phyloP scores from a whole-genome alignment of 2,888 invertebrate genomes.

The Ischnus inquisitorius region DNA sequence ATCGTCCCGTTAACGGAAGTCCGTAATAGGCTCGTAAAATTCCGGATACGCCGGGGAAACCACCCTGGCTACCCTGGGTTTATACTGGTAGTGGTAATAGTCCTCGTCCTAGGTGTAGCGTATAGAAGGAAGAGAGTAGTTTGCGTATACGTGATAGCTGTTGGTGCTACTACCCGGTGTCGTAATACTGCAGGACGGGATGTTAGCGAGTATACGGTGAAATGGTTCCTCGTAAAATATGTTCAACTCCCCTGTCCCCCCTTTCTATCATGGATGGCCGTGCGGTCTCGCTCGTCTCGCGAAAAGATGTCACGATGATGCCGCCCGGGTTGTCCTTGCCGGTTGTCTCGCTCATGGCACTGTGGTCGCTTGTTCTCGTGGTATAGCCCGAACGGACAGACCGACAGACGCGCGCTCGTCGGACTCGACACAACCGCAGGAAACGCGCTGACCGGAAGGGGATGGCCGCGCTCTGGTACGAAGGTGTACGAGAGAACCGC shows the following conservation, averaged over 20 bases:
- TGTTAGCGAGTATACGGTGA: constrained; percentile 29
- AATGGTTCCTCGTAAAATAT: constrained; percentile 70
- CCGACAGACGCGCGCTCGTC: constrained; percentile 2
- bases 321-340: constrained; percentile 22
- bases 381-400: neutral
- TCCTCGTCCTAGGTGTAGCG: constrained; percentile 42
- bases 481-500: constrained; percentile 15
- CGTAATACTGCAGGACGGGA: constrained; percentile 35
- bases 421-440: constrained; percentile 28
- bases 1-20: constrained; percentile 76
- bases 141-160: constrained; percentile 37
- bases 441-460: constrained; percentile 33
- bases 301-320: constrained; percentile 69
- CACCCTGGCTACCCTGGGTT: constrained; percentile 44
- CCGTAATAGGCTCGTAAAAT: constrained; percentile 78
- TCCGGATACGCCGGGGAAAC: constrained; percentile 70
- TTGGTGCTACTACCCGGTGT: constrained; percentile 18
- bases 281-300: constrained; percentile 32
- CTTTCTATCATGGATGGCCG: neutral
- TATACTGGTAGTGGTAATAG: constrained; percentile 38
- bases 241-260: constrained; percentile 38
- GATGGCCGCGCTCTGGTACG: neutral
- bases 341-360: constrained; percentile 12
- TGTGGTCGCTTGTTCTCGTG: constrained; percentile 3
- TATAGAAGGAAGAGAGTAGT: constrained; percentile 30